Base-by-base conservation (phyloP, 92 coral and sea anemone genomes). In the Epizoanthus rinbou region DNA sequence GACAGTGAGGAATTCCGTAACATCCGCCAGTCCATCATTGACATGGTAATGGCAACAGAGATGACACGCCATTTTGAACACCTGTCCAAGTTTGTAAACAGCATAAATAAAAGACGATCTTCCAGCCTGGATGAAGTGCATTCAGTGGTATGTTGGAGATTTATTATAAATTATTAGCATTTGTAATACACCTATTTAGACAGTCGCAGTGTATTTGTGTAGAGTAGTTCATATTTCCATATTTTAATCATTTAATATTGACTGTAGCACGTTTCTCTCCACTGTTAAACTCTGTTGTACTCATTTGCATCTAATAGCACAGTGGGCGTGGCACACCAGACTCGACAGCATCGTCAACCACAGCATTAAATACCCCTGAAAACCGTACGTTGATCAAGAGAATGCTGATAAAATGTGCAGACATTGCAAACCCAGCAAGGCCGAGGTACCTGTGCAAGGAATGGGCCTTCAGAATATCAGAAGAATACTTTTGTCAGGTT, bases 21-120 rank as follows among this genome's bases (percentile, higher is more conserved):
- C 15, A 91, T 93, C 22, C 92, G 99, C 45, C 99, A 96, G 63
- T 90, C 98, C 54, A 94, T 96, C 81, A 94, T 96, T 57, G 99
- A 96, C 81, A 96, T 96, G 99, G 99, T 96, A 66, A 96, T 96
- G 99, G 99, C 99, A 53, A 96, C 99, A 19, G 99, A 96, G 86
- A 96, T 96, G 99, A 96, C 99, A 1, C 88, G 99, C 21, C 99
- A 96, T 84, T 96, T 96, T 74, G 99, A 96, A 86, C 99, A 96
- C 59, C 92, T 96, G 7, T 96, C 99, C 67, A 96, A 96, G 90
- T 96, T 96, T 84, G 99, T 96, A 70, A 96, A 96, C 80, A 91
- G 98, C 50, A 96, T 96, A 53, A 96, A 96, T 73, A 96, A 96
- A 83, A 91, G 99, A 80, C 92, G 99, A 74, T 91, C 99, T 5